Base-by-base conservation (phyloP, 2,888 invertebrate species). In the Aspidiotus destructor region DNA sequence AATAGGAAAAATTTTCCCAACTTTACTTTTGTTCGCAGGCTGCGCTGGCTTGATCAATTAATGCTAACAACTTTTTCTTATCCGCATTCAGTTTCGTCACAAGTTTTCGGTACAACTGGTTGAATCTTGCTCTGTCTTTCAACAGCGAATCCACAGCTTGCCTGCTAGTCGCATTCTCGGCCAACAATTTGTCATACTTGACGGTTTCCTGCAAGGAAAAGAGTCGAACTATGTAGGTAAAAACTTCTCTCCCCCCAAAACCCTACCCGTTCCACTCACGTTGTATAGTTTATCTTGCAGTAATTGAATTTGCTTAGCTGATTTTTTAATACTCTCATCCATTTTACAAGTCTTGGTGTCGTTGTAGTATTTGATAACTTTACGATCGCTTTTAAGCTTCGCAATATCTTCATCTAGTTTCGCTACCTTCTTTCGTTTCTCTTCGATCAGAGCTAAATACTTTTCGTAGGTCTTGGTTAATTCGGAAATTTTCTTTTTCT, bases 11-110 rank as follows among this genome's bases (percentile, higher is more conserved):
- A 13, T 40, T 60, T 40, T 13, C 13, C 2, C 41, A 5, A 16
- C 8, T 87, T 76, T 88, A 92, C 71, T 93, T 81, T 77, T 92
- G 90, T 78, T 93, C 92, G 75, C 92, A 95, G 1, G 93, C 89
- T 54, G 87, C 80, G 28, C 91, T 93, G 0, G 93, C 89, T 73
- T 89, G 88, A 74, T 94, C 93, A 70, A 95, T 88, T 69, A 92
- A 79, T 75, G 92, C 92, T 73, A 89, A 83, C 76, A 92, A 90
- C 74, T 87, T 84, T 70, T 86, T 86, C 75, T 93, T 91, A 1
- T 92, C 88, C 53, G 84, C 82, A 75, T 89, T 85, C 41, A 72
- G 44, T 28, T 70, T 71, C 60, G 84, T 84, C 53, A 89, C 84
- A 75, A 92, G 82, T 73, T 85, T 85, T 75, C 87, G 85, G 85